Base-by-base conservation (phyloP, 1,140 invertebrate genomes). In the Glomeris maerens region DNA sequence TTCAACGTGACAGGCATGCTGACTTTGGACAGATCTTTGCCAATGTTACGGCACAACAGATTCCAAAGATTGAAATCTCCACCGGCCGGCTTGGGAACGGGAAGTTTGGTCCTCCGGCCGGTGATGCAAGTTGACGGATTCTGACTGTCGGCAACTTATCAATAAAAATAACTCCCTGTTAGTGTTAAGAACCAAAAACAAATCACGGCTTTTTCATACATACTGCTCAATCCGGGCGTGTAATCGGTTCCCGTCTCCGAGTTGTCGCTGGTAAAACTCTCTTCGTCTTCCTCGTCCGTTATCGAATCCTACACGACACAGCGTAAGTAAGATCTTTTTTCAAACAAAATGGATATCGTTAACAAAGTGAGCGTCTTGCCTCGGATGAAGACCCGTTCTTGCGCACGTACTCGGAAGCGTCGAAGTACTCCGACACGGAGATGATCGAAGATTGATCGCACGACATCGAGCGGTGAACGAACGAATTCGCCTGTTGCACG, bases 361-460 rank as follows among this genome's bases (percentile, higher is more conserved):
- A 31, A 7, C 20, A 42, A 42, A 42, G 5, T 42, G 5, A 45
- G 28, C 50, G 47, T 7, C 42, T 39, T 49, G 67, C 69, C 60
- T 72, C 70, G 36, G 68, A 67, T 1, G 67, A 68, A 10, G 66
- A 64, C 21, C 65, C 64, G 54, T 62, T 64, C 14, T 57, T 56
- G 2, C 55, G 54, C 2, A 64, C 56, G 47, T 69, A 63, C 53
- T 85, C 82, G 64, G 82, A 78, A n/a, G 83, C 84, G 68, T 86
- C 83, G 64, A 81, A 86, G 69, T 84, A 86, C 64, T 87, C 84
- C 0, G 82, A 83, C n/a, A 80, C 77, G 49, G 80, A 83, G n/a
- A 82, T 72, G 54, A 78, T 80, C 5, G 79, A 81, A 31, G 80
- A 82, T 60, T 79, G 83, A 47, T 69, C 69, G 64, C 80, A 79